Evolutionary conservation across 2,888 invertebrate genomes (phyloP), one percentile per base, ranked within the genome.

Genomic region (Lysandra bellargus): DNA sequence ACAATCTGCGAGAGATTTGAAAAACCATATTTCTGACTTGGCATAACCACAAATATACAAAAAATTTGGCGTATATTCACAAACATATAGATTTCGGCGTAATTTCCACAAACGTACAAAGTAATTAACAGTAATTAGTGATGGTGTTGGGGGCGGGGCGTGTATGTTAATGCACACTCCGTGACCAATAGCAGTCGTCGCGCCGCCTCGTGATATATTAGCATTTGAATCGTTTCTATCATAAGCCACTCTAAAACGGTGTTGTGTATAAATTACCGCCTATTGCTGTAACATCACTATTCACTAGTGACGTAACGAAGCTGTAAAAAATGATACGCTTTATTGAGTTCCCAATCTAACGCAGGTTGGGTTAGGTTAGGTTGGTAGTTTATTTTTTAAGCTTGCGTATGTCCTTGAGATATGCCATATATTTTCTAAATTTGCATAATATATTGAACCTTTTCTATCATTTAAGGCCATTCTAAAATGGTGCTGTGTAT

Each of bases 181-280:
- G 86, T 88, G 86, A 88, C 94, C 94, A 94, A 94, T 94, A 90
- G 91, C 90, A 87, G 88, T 82, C 91, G 89, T 91, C 91, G 86
- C 88, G 84, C 92, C 91, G 92, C 91, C 90, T 89, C 86, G 94
- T 94, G 93, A 94, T 93, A 94, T 94, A 94, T 94, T 94, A 93
- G 91, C 92, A 93, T 94, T 94, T 91, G 91, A 92, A 93, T 90
- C 91, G 92, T 88, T 92, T 91, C 86, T 86, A 85, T 83, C 83
- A 84, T 84, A 84, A 85, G 84, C 87, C 86, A 84, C 86, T 85
- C 85, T 80, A 84, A 85, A 85, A 81, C 82, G 81, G 88, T 88
- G 85, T 91, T 90, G 89, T 90, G 88, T 90, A 83, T 81, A 84
- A 90, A 90, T 89, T 88, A 88, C 83, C 82, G 82, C 85, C 83